These are phyloP conservation scores for Antechinus stuartii DNA, from an alignment of 2,113 vertebrate genomes.

Conservation along the genomic window DNA sequence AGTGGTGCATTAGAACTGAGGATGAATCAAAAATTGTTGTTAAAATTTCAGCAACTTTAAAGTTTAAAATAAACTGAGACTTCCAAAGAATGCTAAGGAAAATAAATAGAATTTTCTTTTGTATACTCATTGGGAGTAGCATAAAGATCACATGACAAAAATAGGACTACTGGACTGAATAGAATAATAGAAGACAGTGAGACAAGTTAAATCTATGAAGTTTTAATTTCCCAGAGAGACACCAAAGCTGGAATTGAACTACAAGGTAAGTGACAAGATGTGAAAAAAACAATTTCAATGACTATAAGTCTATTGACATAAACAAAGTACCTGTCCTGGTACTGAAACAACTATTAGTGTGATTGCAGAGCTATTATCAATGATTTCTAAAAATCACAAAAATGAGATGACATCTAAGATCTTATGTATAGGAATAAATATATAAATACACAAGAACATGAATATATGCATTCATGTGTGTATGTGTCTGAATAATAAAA, in stretches of 20 bases:
- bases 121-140: not conserved
- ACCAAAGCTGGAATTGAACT: not conserved
- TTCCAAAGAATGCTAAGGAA: not conserved
- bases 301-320: not conserved
- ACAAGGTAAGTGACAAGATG: not conserved
- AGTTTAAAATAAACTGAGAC: not conserved
- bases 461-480: too few relatives aligned
- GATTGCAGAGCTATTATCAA: not conserved
- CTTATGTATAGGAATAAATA: not conserved
- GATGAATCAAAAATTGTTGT: not conserved
- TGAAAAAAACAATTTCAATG: not conserved
- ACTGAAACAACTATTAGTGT: not conserved
- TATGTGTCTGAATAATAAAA: not conserved
- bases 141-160: not conserved
- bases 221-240: not conserved
- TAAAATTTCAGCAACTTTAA: not conserved
- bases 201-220: not conserved
- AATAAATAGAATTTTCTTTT: not conserved
- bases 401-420: not conserved
- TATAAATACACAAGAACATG: not conserved
- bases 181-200: not conserved
- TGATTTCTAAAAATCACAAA: not conserved
- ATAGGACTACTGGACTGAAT: not conserved
- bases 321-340: not conserved
- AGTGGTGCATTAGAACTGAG: not conserved